Evolutionary conservation across 92 coral and sea anemone species (phyloP).

Genomic region (Porites rus): DNA sequence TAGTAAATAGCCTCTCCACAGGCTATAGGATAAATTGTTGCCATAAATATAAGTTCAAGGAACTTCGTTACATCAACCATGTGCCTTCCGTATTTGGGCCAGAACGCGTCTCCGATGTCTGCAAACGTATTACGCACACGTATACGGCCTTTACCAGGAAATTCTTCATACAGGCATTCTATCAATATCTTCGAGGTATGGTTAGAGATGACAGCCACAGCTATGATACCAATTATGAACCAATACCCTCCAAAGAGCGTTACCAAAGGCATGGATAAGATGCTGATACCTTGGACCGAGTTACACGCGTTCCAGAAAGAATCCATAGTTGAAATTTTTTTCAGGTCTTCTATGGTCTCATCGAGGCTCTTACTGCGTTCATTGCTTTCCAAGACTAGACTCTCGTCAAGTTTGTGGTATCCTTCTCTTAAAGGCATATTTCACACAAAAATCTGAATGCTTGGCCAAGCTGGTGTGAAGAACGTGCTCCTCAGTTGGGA

Average conservation of each 20-base stretch:
- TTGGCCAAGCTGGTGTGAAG: conserved; percentile 7
- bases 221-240: conserved; percentile 65
- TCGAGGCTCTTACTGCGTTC: conserved; percentile 17
- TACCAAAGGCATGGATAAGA: conserved; percentile 72
- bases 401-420: conserved; percentile 16
- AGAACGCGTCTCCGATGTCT: conserved; percentile 81
- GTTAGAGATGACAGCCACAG: conserved; percentile 64
- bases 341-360: conserved; percentile 44
- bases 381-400: conserved; percentile 4
- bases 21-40: conserved; percentile 73
- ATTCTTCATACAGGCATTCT: conserved; percentile 62
- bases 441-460: background rate
- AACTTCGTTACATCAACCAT: conserved; percentile 71
- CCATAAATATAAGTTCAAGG: conserved; percentile 72
- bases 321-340: conserved; percentile 76
- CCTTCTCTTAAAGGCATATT: conserved; percentile 35
- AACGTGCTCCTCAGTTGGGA: conserved; percentile 21
- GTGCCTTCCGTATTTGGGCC: conserved; percentile 76
- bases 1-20: conserved; percentile 73
- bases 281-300: conserved; percentile 75
- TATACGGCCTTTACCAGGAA: conserved; percentile 46
- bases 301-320: conserved; percentile 88
- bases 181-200: conserved; percentile 73
- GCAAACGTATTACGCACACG: conserved; percentile 74
- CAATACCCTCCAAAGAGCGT: conserved; percentile 73